Percentiles rank a stretch among this genome's conserved stretches.
phyloP scores from a whole-genome alignment of 2,113 vertebrate species.

The Chunga burmeisteri region DNA sequence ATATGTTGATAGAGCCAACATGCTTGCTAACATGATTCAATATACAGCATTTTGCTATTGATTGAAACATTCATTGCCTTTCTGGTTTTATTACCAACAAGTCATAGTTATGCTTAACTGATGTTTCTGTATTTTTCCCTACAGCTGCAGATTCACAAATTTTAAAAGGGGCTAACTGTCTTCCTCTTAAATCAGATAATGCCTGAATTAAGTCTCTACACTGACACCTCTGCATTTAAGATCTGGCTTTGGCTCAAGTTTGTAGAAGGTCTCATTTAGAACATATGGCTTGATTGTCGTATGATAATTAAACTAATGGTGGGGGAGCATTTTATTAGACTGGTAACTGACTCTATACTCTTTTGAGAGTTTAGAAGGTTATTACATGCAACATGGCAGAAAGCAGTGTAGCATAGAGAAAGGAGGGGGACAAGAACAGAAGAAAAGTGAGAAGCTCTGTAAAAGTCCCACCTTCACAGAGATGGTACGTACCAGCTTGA shows the following conservation, averaged over 20 bases:
- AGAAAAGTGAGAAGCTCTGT: not conserved
- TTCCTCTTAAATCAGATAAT: not conserved
- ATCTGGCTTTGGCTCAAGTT: not conserved
- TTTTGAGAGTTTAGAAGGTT: not conserved
- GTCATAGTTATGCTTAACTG: not conserved
- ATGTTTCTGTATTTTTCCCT: not conserved
- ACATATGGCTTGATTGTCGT: not conserved
- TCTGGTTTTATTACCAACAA: slow-evolving; percentile 9
- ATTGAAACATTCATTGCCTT: not conserved
- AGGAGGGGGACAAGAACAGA: not conserved
- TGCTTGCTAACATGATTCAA: not conserved
- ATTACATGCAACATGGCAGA: not conserved
- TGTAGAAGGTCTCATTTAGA: not conserved
- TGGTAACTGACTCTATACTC: not conserved
- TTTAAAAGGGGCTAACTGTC: not conserved
- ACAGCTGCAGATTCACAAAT: not conserved
- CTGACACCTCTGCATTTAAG: not conserved
- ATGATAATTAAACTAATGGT: not conserved
- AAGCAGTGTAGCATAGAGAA: not conserved
- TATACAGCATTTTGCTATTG: not conserved
- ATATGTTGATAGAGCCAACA: not conserved
- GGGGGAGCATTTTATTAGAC: not conserved
- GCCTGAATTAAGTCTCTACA: not conserved
- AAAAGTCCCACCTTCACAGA: not conserved
- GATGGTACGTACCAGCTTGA: accelerated